Evolutionary conservation across 2,113 vertebrate species (phyloP), one percentile per base, ranked within the genome.

Genomic region (Azemiops feae): DNA sequence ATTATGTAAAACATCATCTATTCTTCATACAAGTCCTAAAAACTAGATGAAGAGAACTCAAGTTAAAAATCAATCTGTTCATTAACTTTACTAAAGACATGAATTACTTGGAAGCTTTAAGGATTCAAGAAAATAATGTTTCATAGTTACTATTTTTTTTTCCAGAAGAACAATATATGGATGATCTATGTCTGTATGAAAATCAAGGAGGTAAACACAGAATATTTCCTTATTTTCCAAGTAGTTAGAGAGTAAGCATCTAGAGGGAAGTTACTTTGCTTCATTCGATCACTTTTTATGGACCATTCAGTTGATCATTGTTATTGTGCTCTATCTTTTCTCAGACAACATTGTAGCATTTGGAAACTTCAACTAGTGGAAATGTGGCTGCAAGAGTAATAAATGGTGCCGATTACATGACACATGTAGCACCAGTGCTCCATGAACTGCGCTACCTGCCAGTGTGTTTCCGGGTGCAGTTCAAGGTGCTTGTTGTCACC

Each of bases 161-260:
- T 43, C 47, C 39, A 93, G 93, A 90, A 45, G 91, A 90, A 54
- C 60, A 55, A 86, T 43, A 55, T 22, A 47, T 34, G 50, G 50
- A n/a, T 60, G 88, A 92, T 45, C 50, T 16, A 12, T 94, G 91
- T 47, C 81, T 90, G 39, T 52, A 74, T 87, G 93, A 92, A 94
- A 89, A 47, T 23, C 50, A 74, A 69, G 27, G 7, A 90, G 88
- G 93, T 94, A 92, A 92, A 58, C 34, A 30, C 27, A 55, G 20
- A 89, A 69, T 12, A 0, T 12, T 86, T n/a, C 25, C 7, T 93
- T 43, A 20, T 5, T 45, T 20, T n/a, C 25, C 20, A 30, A 30
- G 27, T 74, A 14, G 11, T 45, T 60, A 23, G 22, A 58, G 11
- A 20, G 9, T 89, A 27, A 27, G 55, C 25, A 60, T 47, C 16